Evolutionary conservation across 2,797 vertebrate species (phyloP).

Genomic region (Haliaeetus vocifer): DNA sequence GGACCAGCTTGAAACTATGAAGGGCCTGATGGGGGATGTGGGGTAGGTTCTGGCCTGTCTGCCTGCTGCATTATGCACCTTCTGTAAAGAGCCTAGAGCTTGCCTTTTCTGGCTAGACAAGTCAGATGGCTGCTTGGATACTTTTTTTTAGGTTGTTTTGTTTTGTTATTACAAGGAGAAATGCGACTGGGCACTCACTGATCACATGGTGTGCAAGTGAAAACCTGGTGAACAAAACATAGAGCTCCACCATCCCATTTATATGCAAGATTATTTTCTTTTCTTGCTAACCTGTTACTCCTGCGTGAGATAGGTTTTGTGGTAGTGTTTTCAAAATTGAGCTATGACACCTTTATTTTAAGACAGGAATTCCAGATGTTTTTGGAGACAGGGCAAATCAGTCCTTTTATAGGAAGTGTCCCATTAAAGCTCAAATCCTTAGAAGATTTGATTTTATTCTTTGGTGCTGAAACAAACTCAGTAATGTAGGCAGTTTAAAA

Average conservation of each 20-base stretch:
- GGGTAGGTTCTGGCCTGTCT: background rate
- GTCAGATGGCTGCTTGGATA: background rate
- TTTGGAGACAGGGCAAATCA: background rate
- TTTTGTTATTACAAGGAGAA: background rate
- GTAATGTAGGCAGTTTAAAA: background rate
- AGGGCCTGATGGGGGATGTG: too few species aligned
- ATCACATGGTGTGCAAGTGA: background rate
- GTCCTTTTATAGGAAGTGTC: background rate
- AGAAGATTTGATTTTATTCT: background rate
- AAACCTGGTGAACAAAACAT: background rate
- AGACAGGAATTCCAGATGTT: background rate
- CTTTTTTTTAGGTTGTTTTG: background rate
- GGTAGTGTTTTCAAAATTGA: background rate
- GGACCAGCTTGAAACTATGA: background rate
- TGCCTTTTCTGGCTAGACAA: background rate
- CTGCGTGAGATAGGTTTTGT: background rate
- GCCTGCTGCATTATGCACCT: background rate
- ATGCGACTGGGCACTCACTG: background rate
- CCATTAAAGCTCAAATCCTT: background rate
- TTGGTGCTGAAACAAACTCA: background rate
- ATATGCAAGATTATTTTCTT: background rate
- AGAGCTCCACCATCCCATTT: background rate
- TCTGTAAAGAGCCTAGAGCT: background rate
- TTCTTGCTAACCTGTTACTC: background rate
- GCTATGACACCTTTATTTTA: background rate